Percentiles rank a stretch among this genome's conserved stretches.
These are phyloP conservation scores for Stenopsyche tienmushanensis DNA, from an alignment of 1,140 invertebrate species.

Conservation along the genomic window DNA sequence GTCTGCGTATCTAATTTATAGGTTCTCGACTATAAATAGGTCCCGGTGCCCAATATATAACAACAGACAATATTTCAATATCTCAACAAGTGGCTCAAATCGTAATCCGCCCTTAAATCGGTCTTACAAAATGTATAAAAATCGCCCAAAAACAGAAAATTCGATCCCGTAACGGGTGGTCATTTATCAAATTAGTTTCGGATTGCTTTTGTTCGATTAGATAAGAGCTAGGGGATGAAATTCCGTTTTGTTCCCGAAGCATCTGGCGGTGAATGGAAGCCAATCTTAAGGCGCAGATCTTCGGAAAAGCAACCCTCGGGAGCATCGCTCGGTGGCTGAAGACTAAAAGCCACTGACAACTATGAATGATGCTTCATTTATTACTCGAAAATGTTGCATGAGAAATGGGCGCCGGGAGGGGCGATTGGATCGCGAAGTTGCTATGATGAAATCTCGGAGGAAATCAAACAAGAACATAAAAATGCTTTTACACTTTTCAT, in stretches of 20 bases:
- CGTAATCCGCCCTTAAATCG: no score
- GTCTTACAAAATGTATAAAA: no score
- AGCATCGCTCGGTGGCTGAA: no score
- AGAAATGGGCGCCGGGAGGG: background rate
- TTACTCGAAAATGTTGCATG: background rate
- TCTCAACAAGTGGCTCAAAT: no score
- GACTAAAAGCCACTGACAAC: background rate
- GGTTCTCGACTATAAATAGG: no score
- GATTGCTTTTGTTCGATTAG: slow-evolving; percentile 25
- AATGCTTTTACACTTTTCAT: background rate
- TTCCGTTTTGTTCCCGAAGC: background rate
- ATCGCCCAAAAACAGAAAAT: no score
- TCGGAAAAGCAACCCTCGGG: background rate
- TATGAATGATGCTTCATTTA: background rate
- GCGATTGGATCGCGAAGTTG: background rate
- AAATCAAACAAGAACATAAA: background rate
- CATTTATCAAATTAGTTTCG: slow-evolving; percentile 26
- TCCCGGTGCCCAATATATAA: no score
- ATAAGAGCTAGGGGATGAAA: background rate
- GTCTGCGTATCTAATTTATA: no score
- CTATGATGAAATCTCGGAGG: background rate
- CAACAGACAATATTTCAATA: no score
- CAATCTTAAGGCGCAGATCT: background rate
- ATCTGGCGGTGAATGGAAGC: background rate
- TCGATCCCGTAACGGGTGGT: background rate